Percentiles rank a stretch among this genome's conserved stretches.
These are phyloP conservation scores for Sebastes schlegelii DNA, from an alignment of 2,113 vertebrate genomes.

Conservation along the genomic window DNA sequence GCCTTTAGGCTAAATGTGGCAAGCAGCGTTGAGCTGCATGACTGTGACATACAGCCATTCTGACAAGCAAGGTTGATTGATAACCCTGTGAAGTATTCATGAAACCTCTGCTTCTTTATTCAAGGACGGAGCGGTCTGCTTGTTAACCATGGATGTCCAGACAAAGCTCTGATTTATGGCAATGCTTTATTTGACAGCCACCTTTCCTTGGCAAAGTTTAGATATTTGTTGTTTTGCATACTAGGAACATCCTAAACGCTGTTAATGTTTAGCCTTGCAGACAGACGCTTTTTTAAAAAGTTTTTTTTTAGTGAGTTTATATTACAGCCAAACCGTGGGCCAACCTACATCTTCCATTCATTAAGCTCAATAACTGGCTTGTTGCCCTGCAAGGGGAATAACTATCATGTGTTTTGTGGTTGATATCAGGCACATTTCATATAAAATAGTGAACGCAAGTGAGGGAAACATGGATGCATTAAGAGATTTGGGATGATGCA, in stretches of 20 bases:
- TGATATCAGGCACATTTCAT: too few relatives aligned
- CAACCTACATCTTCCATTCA: too few relatives aligned
- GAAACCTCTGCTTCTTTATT: conserved; percentile 44
- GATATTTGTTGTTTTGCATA: conserved; percentile 26
- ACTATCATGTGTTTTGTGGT: too few relatives aligned
- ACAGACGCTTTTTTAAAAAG: not conserved
- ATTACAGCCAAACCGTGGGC: too few relatives aligned
- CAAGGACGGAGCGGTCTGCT: conserved; percentile 43
- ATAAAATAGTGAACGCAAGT: too few relatives aligned
- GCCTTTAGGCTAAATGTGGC: not conserved
- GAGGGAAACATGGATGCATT: too few relatives aligned
- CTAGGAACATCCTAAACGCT: not conserved
- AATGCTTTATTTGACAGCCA: conserved; percentile 11
- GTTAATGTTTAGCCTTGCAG: not conserved
- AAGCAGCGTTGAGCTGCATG: not conserved
- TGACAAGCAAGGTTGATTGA: conserved; percentile 55
- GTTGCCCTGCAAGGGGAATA: too few relatives aligned
- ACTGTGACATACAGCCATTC: conserved; percentile 12
- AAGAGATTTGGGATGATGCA: too few relatives aligned
- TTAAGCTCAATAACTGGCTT: not conserved
- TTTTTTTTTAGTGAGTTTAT: too few relatives aligned
- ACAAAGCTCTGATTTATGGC: conserved; percentile 48
- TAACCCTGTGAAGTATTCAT: conserved; percentile 25
- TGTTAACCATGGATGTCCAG: conserved; percentile 16
- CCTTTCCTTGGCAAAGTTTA: not conserved